These are phyloP conservation scores for Enteromius unitaeniatus DNA, from an alignment of 2,797 vertebrate genomes.

Conservation along the genomic window DNA sequence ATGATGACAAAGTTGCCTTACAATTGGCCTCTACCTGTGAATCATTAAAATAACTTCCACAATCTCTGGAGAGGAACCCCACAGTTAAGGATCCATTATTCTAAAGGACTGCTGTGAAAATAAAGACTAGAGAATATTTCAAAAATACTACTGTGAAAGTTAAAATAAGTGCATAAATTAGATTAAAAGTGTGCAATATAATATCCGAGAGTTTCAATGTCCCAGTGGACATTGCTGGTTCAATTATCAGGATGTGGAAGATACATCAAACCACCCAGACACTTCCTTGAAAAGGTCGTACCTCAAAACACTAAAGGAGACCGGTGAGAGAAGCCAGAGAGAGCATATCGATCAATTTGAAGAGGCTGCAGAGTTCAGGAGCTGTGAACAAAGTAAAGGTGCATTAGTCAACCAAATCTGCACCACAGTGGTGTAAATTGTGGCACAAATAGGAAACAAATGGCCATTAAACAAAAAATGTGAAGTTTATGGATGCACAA, in stretches of 20 bases:
- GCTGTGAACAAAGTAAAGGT: constrained; percentile 18
- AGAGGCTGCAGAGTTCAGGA: constrained; percentile 28
- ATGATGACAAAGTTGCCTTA: not conserved
- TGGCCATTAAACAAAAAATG: not conserved
- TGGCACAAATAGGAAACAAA: not conserved
- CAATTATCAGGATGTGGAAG: constrained; percentile 26
- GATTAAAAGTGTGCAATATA: constrained; percentile 16
- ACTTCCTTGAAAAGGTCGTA: constrained; percentile 35
- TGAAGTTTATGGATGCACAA: not conserved
- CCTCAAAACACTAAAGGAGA: constrained; percentile 34
- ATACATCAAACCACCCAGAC: constrained; percentile 30
- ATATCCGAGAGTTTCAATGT: constrained; percentile 6
- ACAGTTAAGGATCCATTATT: constrained; percentile 19
- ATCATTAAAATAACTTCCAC: constrained; percentile 32
- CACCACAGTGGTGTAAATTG: not conserved
- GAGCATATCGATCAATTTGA: constrained; percentile 29
- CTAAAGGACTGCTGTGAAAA: constrained; percentile 9
- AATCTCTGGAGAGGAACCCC: constrained; percentile 7
- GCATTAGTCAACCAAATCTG: constrained; percentile 13
- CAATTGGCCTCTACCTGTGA: constrained; percentile 11
- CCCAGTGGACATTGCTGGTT: constrained; percentile 11
- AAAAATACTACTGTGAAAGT: constrained; percentile 5
- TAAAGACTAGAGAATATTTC: not conserved
- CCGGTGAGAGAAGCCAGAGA: constrained; percentile 28
- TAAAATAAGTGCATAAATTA: constrained; percentile 8